phyloP scores from a whole-genome alignment of 2,113 vertebrate species.

The Chitala chitala region DNA sequence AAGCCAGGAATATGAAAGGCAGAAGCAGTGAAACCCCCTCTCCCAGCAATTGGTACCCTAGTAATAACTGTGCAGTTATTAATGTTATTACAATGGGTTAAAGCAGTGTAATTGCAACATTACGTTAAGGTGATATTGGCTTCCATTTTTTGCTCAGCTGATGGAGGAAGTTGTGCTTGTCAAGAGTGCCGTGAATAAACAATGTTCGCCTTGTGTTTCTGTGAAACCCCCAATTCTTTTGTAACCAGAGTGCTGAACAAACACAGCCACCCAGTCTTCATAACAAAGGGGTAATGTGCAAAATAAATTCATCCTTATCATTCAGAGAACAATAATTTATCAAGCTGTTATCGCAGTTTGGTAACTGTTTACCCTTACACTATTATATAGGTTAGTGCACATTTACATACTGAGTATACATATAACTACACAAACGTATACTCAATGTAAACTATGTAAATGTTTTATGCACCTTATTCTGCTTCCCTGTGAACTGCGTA shows the following conservation, averaged over 20 bases:
- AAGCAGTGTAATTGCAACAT: too few relatives aligned
- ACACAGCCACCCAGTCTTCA: neutral
- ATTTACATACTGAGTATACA: neutral
- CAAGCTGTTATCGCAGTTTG: slow-evolving; percentile 43
- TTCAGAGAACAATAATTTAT: slow-evolving; percentile 42
- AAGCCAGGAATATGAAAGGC: too few relatives aligned
- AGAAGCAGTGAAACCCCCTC: too few relatives aligned
- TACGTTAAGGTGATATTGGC: too few relatives aligned
- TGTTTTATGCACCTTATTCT: too few relatives aligned
- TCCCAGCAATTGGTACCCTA: too few relatives aligned
- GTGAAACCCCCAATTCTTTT: slow-evolving; percentile 31
- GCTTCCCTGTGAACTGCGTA: too few relatives aligned
- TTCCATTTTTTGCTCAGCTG: too few relatives aligned
- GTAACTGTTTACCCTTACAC: slow-evolving; percentile 32
- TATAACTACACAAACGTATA: neutral
- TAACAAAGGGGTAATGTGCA: slow-evolving; percentile 32
- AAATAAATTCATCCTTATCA: slow-evolving; percentile 44
- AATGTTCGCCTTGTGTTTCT: slow-evolving; percentile 30
- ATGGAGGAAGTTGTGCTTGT: slow-evolving; percentile 27
- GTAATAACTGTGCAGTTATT: too few relatives aligned
- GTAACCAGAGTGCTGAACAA: slow-evolving; percentile 27
- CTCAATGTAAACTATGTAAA: too few relatives aligned
- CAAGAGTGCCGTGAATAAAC: slow-evolving; percentile 16
- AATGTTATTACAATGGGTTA: too few relatives aligned
- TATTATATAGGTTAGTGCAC: neutral